phyloP scores from a whole-genome alignment of 2,888 invertebrate species.

The Apodemia hepburni region DNA sequence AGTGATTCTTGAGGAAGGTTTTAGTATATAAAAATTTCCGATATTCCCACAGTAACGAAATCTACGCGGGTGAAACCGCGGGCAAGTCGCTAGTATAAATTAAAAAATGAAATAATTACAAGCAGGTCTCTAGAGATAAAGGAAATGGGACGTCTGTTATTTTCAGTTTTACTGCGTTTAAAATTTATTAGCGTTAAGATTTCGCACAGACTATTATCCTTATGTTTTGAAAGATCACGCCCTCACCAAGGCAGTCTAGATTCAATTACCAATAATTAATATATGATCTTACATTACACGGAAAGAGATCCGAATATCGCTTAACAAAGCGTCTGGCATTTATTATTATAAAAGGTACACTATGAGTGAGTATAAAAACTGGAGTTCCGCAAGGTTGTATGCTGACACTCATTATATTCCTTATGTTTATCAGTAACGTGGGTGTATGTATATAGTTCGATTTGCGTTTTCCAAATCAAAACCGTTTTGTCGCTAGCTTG shows the following conservation, averaged over 20 bases:
- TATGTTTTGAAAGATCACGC: slow-evolving; percentile 56
- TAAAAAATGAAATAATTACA: too few species aligned
- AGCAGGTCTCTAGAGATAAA: too few species aligned
- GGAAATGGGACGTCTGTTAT: neutral
- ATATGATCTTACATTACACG: slow-evolving; percentile 2
- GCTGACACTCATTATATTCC: neutral
- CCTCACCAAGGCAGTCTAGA: slow-evolving; percentile 65
- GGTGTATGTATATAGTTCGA: too few species aligned
- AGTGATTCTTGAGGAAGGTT: too few species aligned
- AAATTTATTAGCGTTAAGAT: neutral
- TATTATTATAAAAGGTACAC: neutral
- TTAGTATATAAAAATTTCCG: too few species aligned
- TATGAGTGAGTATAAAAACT: neutral
- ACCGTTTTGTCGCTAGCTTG: too few species aligned
- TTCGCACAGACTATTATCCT: slow-evolving; percentile 24
- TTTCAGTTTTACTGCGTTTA: neutral
- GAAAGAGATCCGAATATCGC: slow-evolving; percentile 7
- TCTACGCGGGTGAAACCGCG: too few species aligned
- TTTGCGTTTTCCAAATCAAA: too few species aligned
- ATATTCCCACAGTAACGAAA: too few species aligned
- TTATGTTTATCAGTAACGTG: neutral
- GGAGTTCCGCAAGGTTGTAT: neutral
- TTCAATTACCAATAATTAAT: slow-evolving; percentile 29
- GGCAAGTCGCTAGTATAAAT: too few species aligned
- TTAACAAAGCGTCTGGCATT: slow-evolving; percentile 9